Base-by-base conservation (phyloP, 2,797 vertebrate genomes). In the Pogoniulus pusillus region DNA sequence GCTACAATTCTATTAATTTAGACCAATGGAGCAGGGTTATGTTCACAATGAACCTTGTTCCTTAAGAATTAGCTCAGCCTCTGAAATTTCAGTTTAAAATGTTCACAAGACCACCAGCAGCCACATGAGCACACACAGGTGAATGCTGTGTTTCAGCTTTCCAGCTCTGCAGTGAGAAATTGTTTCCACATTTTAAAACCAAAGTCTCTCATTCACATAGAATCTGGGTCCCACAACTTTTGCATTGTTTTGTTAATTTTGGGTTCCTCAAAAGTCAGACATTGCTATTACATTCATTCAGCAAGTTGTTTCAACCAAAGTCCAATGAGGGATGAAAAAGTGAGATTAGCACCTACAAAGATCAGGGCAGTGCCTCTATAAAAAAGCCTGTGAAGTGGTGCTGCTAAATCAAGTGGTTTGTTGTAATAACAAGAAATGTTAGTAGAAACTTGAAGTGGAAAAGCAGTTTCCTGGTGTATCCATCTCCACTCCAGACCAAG, bases 361-460 rank as follows among this genome's bases (percentile, higher is more conserved):
- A 27, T 77, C 74, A 78, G 89, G 66, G 82, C 82, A 77, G n/a
- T 37, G 24, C 45, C 51, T 66, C 64, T 90, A 12, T 93, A 62
- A 70, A 85, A 74, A 17, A 85, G 47, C 73, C 66, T 37, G 17
- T 43, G 43, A 93, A 87, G 82, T 59, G 54, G 32, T 75, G 89
- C 73, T 85, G 90, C 89, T 90, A 84, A 80, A 77, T 74, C 72
- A 26, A 94, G 78, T 18, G 55, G 32, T 69, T 82, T 85, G 74
- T 85, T 77, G 66, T 74, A 85, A 73, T 58, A 84, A 80, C 27
- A 63, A 78, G 65, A 59, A 45, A 55, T 90, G 71, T 72, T 29
- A 59, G 59, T 29, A 69, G 84, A 85, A 93, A 83, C 47, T 29
- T 34, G 45, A 89, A 89, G 66, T 75, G 79, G 87, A 83, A 85